Base-by-base conservation (phyloP, 2,113 vertebrate species). In the Phasianus colchicus region DNA sequence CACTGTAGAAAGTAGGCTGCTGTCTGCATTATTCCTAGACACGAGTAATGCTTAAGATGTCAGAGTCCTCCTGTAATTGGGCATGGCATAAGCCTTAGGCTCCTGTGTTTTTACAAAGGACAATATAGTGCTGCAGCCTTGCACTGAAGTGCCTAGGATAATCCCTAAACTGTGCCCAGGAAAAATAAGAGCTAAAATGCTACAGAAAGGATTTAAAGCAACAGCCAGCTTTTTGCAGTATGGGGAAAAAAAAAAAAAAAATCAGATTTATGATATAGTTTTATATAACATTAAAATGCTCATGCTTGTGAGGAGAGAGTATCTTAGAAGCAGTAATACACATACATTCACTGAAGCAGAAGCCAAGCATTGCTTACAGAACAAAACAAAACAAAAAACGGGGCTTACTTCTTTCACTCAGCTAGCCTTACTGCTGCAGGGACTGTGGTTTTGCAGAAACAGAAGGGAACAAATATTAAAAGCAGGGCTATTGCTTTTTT, bases 81-180 rank as follows among this genome's bases (percentile, higher is more conserved):
- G 61, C 43, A 63, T 54, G 85, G 38, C 52, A 86, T 57, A 83
- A 91, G 88, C 90, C 95, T 88, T 74, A 82, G 95, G 94, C 65
- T 94, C 27, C 52, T 75, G 42, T 78, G 36, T 69, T 91, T 88
- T 92, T 29, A 86, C 73, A 70, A 36, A 29, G 32, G 69, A 75
- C 57, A 45, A n/a, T 29, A 43, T 25, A 58, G 42, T 57, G 32
- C 43, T 64, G 12, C 25, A 57, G 13, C 65, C 69, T 61, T 61
- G 52, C 80, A 91, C 7, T 83, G 34, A 9, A 91, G 50, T 38
- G 15, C 29, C 69, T 64, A 61, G 29, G 40, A 38, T 80, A 76
- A 34, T 65, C 32, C 81, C 70, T 34, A 57, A 83, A 50, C 20
- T 22, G 34, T 17, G 20, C 21, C 67, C 40, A 83, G 63, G 67